These are phyloP conservation scores for Caenorhabditis briggsae DNA, from an alignment of 1,140 invertebrate genomes.

Conservation along the genomic window DNA sequence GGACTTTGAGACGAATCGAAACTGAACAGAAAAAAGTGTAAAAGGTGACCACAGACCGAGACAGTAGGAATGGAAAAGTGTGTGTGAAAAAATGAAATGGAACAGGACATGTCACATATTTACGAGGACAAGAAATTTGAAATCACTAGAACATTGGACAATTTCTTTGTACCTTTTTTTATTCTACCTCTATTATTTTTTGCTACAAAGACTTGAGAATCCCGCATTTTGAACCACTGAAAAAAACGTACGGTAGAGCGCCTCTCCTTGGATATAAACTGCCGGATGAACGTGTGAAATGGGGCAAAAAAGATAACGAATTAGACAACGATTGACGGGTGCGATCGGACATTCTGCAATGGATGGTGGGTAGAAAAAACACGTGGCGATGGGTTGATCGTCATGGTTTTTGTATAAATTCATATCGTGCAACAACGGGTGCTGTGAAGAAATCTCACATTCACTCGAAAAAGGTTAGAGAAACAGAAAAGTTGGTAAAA, in stretches of 20 bases:
- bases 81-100: slow-evolving; percentile 12
- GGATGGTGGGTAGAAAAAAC: neutral
- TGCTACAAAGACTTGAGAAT: neutral
- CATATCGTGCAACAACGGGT: neutral
- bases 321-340: slow-evolving; percentile 60
- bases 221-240: too few species aligned
- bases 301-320: slow-evolving; percentile 61
- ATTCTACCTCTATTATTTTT: neutral
- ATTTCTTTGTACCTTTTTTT: neutral
- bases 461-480: neutral
- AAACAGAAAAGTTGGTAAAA: neutral
- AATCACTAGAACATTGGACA: neutral
- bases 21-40: slow-evolving; percentile 26
- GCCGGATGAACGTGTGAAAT: slow-evolving; percentile 63
- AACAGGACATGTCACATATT: slow-evolving; percentile 16
- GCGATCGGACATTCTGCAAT: slow-evolving; percentile 61
- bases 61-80: neutral
- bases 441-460: neutral
- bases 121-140: neutral
- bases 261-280: slow-evolving; percentile 62
- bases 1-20: neutral
- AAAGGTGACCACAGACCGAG: slow-evolving; percentile 10
- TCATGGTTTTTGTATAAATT: neutral
- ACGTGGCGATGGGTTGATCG: neutral
- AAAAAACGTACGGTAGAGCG: slow-evolving; percentile 62